Percentiles rank a stretch among this genome's conserved stretches.
phyloP scores from a whole-genome alignment of 2,888 invertebrate genomes.

The Furcula furcula region DNA sequence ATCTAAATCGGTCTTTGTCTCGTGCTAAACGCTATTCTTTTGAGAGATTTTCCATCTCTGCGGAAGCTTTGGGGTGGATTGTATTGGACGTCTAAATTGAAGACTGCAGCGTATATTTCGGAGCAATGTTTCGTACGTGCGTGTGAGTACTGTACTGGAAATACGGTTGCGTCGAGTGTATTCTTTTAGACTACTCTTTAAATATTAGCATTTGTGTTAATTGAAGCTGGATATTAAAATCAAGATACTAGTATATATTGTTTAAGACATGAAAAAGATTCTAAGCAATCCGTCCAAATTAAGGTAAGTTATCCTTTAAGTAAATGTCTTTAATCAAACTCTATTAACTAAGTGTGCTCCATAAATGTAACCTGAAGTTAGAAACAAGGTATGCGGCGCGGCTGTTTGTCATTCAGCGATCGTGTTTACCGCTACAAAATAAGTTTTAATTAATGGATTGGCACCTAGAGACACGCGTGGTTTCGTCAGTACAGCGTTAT shows the following conservation, averaged over 20 bases:
- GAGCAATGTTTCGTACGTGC: slow-evolving; percentile 26
- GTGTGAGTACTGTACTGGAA: slow-evolving; percentile 1
- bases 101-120: slow-evolving; percentile 45
- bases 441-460: slow-evolving; percentile 82
- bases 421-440: slow-evolving; percentile 68
- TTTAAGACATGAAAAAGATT: no score
- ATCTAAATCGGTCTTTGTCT: slow-evolving; percentile 78
- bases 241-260: no score
- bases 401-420: slow-evolving; percentile 58
- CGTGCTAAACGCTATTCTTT: slow-evolving; percentile 74
- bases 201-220: no score
- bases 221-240: no score
- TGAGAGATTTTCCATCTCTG: slow-evolving; percentile 76
- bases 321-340: slow-evolving; percentile 49
- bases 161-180: no score
- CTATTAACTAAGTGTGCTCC: slow-evolving; percentile 56
- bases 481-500: slow-evolving; percentile 53
- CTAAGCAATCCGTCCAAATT: no score
- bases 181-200: no score
- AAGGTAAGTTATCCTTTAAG: slow-evolving; percentile 18
- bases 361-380: slow-evolving; percentile 57
- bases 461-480: slow-evolving; percentile 72
- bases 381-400: slow-evolving; percentile 52
- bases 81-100: slow-evolving; percentile 64
- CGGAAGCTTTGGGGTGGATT: slow-evolving; percentile 56